Conservation (phyloP, 2,113 vertebrate species). For the Ailuropoda melanoleuca region DNA sequence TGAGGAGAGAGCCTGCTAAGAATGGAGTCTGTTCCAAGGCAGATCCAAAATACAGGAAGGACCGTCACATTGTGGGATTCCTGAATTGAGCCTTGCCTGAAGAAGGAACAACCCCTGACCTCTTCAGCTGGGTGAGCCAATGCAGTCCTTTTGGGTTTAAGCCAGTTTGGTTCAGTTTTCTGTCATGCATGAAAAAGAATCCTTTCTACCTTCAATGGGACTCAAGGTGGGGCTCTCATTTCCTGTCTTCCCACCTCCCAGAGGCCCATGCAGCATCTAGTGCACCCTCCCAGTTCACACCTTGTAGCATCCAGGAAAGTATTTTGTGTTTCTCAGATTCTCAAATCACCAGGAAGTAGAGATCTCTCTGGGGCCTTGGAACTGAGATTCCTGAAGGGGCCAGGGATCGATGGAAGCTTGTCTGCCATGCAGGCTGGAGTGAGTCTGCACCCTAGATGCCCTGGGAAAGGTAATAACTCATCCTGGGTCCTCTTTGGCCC, state of each 20-base stretch:
- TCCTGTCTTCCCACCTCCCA: background rate
- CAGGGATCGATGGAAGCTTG: background rate
- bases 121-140: background rate
- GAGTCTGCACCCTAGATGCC: background rate
- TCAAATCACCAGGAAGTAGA: background rate
- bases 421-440: background rate
- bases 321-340: background rate
- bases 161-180: background rate
- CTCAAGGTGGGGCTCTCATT: background rate
- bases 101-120: background rate
- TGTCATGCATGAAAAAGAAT: background rate
- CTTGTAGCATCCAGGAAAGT: background rate
- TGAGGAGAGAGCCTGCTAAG: background rate
- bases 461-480: slow-evolving; percentile 9
- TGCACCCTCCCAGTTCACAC: background rate
- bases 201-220: background rate
- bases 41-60: background rate
- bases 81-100: background rate
- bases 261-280: background rate
- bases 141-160: background rate
- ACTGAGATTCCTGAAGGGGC: background rate
- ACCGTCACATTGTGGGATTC: background rate
- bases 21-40: background rate
- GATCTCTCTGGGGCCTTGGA: background rate
- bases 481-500: background rate